Percentiles rank a stretch among this genome's conserved stretches.
Conservation (phyloP, 2,113 vertebrate species). For the Bos indicus region DNA sequence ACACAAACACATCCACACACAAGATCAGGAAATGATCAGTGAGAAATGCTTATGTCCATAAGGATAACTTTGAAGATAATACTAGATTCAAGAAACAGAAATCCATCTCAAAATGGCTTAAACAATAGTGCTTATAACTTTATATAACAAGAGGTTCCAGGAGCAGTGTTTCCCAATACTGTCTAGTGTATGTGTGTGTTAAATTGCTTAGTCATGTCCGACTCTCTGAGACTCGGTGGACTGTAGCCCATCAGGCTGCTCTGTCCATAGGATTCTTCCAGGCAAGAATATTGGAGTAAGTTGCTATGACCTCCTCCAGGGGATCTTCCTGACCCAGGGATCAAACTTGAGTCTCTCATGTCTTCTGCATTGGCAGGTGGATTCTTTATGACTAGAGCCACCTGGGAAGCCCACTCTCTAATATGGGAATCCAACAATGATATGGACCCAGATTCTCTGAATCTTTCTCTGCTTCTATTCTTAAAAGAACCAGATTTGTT, state of each 20-base stretch:
- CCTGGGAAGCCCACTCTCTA: not conserved
- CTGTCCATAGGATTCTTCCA: not conserved
- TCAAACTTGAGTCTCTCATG: not conserved
- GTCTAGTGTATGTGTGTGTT: not conserved
- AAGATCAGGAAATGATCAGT: not conserved
- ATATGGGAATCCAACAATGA: not conserved
- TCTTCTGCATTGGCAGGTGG: not conserved
- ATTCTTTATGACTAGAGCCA: not conserved
- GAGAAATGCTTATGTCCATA: not conserved
- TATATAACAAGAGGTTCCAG: not conserved
- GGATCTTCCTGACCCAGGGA: not conserved
- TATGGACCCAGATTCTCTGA: not conserved
- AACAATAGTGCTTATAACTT: not conserved
- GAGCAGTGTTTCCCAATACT: not conserved
- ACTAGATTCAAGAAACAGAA: not conserved
- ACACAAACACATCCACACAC: not conserved
- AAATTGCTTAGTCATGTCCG: not conserved
- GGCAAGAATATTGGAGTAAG: not conserved
- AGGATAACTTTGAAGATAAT: not conserved
- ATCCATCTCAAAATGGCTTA: not conserved
- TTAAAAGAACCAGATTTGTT: not conserved
- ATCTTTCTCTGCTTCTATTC: not conserved
- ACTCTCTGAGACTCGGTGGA: not conserved
- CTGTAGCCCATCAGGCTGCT: not conserved
- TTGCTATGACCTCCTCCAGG: not conserved